Base-by-base conservation (phyloP, 2,888 invertebrate genomes). In the Tryphoninae sp. region DNA sequence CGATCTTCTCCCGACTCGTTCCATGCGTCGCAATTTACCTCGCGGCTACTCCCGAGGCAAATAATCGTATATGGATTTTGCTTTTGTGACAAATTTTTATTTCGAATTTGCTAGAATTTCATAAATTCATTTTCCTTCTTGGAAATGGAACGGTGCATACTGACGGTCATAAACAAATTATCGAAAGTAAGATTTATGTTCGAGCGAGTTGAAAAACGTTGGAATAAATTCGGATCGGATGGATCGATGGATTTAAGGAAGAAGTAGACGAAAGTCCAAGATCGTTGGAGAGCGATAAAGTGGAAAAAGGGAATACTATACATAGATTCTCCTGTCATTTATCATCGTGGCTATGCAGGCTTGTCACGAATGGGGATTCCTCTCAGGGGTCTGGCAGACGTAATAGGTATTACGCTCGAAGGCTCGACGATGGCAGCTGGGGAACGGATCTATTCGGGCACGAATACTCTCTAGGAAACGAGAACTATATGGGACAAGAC, bases 341-440 rank as follows among this genome's bases (percentile, higher is more conserved):
- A 89, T 89, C 89, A 88, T 74, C 6, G 64, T 62, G 22, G 80
- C 80, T 84, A 78, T 77, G 77, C 71, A 84, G 85, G 78, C 85
- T 85, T 84, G 86, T 86, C 82, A 84, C 83, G 82, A 84, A 86
- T 83, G 65, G 73, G 55, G 82, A 61, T 77, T 81, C 80, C 79
- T 78, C 79, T 82, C 67, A 73, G 81, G 85, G 83, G 82, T 85
- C 81, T 33, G 84, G 78, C 77, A 79, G 84, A 81, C 81, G 86
- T 87, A 88, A 87, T 87, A 86, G 84, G 85, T 81, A 84, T 85
- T 80, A 86, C 81, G 86, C 82, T 86, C 74, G 83, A 86, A 86
- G 85, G 83, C 40, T 53, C 78, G 72, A 78, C 76, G 81, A 84
- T 76, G 58, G 61, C 40, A 73, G 49, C 26, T 42, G 78, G 80